Conservation (phyloP, 2,113 vertebrate genomes). For the Ptyas mucosa region DNA sequence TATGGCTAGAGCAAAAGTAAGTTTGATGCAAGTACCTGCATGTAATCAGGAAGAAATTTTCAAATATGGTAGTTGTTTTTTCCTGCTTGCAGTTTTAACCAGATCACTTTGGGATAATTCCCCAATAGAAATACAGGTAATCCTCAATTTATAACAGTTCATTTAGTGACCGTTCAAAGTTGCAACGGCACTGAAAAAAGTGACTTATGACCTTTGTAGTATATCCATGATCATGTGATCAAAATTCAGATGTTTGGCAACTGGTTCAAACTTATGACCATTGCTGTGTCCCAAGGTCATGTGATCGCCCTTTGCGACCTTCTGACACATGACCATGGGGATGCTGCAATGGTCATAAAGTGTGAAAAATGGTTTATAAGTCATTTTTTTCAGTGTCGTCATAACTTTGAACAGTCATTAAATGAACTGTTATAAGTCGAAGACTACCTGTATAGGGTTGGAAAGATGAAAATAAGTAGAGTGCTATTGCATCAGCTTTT, state of each 20-base stretch:
- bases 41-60: background rate
- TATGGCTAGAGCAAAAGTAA: constrained; percentile 90
- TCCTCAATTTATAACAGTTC: no score
- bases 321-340: background rate
- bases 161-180: no score
- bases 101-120: background rate
- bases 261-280: no score
- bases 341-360: background rate
- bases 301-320: no score
- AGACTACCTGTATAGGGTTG: background rate
- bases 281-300: no score
- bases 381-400: background rate
- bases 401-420: no score
- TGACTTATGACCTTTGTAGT: no score
- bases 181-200: no score
- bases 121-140: no score
- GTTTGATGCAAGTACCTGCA: background rate
- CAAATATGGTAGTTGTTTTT: background rate
- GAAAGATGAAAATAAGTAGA: background rate
- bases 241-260: no score
- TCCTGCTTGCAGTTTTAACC: background rate
- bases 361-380: background rate
- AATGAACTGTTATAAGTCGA: background rate
- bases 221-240: no score
- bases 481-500: constrained; percentile 14